Evolutionary conservation across 2,888 invertebrate species (phyloP).

Genomic region (Deilephila porcellus): DNA sequence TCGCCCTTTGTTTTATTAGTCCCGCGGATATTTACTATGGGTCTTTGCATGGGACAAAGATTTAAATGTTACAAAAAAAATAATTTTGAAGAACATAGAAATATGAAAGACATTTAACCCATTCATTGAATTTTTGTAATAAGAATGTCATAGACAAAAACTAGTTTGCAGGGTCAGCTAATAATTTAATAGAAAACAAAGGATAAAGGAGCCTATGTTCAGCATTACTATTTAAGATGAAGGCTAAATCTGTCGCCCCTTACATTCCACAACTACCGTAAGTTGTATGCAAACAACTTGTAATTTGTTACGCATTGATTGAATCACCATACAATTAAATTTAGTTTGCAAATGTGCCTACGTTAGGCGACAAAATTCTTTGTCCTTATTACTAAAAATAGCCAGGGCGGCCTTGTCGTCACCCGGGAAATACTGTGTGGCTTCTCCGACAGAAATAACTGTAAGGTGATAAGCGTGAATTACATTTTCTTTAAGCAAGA

Average conservation of each 20-base stretch:
- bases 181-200: background rate
- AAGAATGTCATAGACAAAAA: too few relatives aligned
- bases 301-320: constrained; percentile 16
- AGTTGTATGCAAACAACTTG: constrained; percentile 10
- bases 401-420: background rate
- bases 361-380: constrained; percentile 9
- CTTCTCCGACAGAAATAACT: background rate
- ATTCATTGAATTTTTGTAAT: too few relatives aligned
- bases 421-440: background rate
- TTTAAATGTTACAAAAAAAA: too few relatives aligned
- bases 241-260: background rate
- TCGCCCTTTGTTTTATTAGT: too few relatives aligned
- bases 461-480: background rate
- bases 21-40: too few relatives aligned
- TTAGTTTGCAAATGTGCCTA: background rate
- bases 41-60: too few relatives aligned
- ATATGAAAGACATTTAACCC: too few relatives aligned
- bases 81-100: too few relatives aligned
- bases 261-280: constrained; percentile 21
- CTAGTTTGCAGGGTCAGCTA: too few relatives aligned
- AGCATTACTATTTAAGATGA: background rate
- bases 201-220: too few relatives aligned
- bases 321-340: constrained; percentile 21
- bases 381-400: background rate
- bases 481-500: too few relatives aligned